Evolutionary conservation across 2,113 vertebrate species (phyloP), one percentile per base, ranked within the genome.

Genomic region (Beaufortia kweichowensis): DNA sequence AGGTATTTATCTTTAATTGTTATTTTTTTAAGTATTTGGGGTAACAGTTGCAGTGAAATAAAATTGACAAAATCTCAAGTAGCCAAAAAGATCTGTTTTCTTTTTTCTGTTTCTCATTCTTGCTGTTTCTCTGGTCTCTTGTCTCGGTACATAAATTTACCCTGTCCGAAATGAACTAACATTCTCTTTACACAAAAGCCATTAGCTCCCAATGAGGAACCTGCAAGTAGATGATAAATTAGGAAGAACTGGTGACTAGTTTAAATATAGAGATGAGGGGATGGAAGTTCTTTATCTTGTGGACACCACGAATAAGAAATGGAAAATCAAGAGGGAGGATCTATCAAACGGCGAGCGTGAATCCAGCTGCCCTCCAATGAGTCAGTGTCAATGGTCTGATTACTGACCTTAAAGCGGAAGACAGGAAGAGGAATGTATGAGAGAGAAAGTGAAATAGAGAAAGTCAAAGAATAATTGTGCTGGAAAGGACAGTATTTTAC

Each of bases 251-350:
- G 31, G 67, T 68, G 77, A 72, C 72, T 63, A 63, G 81, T 82
- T 82, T 82, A 82, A 82, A 82, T 82, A 79, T 82, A 82, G 77
- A 82, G 72, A 43, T 56, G 71, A 53, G 59, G 78, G 31, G 74
- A 73, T 73, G 62, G 56, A 29, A 73, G 66, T 77, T 82, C 62
- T 82, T 79, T 68, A 79, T 82, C 72, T 82, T 79, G 81, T 77
- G 41, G 77, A 83, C 68, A 73, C 29, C 68, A 63, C 55, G 65
- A 75, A 67, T 59, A 43, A 64, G 33, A 80, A 77, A 79, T 76
- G 68, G 74, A 68, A 50, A 33, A 63, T 73, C 73, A 72, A 65
- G 53, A 62, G 60, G 8, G 69, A 33, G 71, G 55, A 79, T 79
- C 71, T 61, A 76, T 82, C 68, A 60, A 55, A 64, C 53, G 23